These are phyloP conservation scores for Micrasema longulum DNA, from an alignment of 1,140 invertebrate genomes.

Conservation along the genomic window DNA sequence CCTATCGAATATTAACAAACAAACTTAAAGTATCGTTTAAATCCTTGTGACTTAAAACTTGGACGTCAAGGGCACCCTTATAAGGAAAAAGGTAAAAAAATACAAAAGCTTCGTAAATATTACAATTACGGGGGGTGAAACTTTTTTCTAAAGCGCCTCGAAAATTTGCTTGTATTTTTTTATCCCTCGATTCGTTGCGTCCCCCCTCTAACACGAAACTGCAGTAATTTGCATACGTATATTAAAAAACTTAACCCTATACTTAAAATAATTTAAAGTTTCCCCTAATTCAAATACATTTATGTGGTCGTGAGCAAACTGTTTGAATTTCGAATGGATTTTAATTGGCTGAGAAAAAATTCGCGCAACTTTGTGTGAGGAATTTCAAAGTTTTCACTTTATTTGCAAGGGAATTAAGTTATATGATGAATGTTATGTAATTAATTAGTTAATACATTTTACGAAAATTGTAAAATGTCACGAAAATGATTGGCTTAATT, in stretches of 20 bases:
- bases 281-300: background rate
- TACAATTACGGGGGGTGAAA: too few relatives aligned
- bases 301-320: background rate
- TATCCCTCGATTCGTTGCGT: background rate
- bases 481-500: too few relatives aligned
- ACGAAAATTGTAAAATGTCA: too few relatives aligned
- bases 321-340: background rate
- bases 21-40: conserved; percentile 30
- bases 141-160: background rate
- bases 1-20: background rate
- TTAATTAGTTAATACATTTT: too few relatives aligned
- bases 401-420: too few relatives aligned
- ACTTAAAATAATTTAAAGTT: conserved; percentile 24
- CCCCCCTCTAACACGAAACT: background rate
- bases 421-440: too few relatives aligned
- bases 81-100: too few relatives aligned
- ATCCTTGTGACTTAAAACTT: background rate
- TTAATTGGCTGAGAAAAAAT: too few relatives aligned
- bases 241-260: conserved; percentile 34
- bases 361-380: background rate
- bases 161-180: background rate
- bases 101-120: too few relatives aligned
- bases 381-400: background rate
- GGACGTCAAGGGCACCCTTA: too few relatives aligned
- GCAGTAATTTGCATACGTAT: conserved; percentile 31